Percentiles rank a stretch among this genome's conserved stretches.
These are phyloP conservation scores for Andricus curvator DNA, from an alignment of 2,888 invertebrate species.

Conservation along the genomic window DNA sequence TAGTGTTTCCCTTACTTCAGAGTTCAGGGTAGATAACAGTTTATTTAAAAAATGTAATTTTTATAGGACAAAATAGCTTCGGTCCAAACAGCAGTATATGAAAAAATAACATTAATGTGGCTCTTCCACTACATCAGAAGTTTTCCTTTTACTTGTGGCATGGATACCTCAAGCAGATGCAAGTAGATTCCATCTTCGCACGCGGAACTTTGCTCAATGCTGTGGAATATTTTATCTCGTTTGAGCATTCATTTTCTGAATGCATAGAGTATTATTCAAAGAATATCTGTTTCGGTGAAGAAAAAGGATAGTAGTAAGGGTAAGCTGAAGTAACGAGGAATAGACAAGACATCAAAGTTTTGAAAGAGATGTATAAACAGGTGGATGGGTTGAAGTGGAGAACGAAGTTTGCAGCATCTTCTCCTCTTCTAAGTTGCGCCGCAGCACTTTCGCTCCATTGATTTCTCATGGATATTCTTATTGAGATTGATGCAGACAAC, in stretches of 20 bases:
- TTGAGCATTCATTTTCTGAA: conserved; percentile 30
- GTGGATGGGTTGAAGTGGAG: conserved; percentile 18
- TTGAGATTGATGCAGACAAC: conserved; percentile 9
- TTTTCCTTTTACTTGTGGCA: not conserved
- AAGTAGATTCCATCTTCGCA: conserved; percentile 1
- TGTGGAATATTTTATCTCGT: conserved; percentile 21
- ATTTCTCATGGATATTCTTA: conserved; percentile 15
- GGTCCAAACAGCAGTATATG: no score
- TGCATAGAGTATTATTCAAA: conserved; percentile 4
- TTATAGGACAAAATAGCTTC: no score
- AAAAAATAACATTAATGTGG: not conserved
- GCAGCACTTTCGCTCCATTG: not conserved
- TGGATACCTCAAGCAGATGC: not conserved
- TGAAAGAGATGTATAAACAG: conserved; percentile 23
- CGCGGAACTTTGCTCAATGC: not conserved
- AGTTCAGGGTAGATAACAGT: no score
- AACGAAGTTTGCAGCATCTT: conserved; percentile 17
- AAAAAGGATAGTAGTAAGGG: not conserved
- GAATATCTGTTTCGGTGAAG: conserved; percentile 1
- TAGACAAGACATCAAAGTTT: conserved; percentile 21
- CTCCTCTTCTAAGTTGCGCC: not conserved
- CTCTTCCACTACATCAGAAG: not conserved
- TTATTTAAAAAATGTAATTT: no score
- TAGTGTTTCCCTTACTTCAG: no score
- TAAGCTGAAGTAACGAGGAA: not conserved